Evolutionary conservation across 2,113 vertebrate genomes (phyloP).

Genomic region (Aphyosemion australe): DNA sequence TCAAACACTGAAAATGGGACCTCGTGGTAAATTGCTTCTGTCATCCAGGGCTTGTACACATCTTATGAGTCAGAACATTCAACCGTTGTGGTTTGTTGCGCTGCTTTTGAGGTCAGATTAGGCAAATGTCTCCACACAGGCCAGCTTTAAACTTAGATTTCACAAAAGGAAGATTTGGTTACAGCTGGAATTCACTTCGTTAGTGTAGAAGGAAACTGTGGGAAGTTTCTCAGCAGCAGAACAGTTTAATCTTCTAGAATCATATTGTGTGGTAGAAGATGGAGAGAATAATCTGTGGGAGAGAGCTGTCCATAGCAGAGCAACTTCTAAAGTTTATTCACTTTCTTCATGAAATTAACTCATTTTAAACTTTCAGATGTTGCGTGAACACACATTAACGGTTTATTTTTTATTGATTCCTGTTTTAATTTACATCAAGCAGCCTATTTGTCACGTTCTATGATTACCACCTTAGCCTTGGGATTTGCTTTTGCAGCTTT

Average conservation of each 20-base stretch:
- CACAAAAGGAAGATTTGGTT: conserved; percentile 56
- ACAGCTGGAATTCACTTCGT: conserved; percentile 62
- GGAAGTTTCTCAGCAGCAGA: conserved; percentile 62
- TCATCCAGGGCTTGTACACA: too few relatives aligned
- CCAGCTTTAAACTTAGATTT: conserved; percentile 43
- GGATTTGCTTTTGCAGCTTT: conserved; percentile 51
- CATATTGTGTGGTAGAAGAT: conserved; percentile 50
- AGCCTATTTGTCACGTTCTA: conserved; percentile 37
- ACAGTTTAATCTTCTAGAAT: conserved; percentile 62
- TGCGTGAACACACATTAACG: conserved; percentile 13
- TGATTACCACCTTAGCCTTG: conserved; percentile 55
- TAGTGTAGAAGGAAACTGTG: conserved; percentile 53
- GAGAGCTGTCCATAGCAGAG: conserved; percentile 9
- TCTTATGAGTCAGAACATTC: too few relatives aligned
- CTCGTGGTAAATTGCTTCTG: too few relatives aligned
- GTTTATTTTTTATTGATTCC: conserved; percentile 2
- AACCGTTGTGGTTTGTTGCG: conserved; percentile 31
- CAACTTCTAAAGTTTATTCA: conserved; percentile 32
- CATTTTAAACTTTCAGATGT: conserved; percentile 1
- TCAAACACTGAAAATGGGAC: too few relatives aligned
- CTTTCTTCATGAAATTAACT: neutral
- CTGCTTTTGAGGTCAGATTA: conserved; percentile 36
- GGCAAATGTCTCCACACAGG: conserved; percentile 13
- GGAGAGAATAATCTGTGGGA: conserved; percentile 44
- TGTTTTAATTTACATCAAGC: conserved; percentile 43